Evolutionary conservation across 2,113 vertebrate genomes (phyloP).

Genomic region (Arothron firmamentum): DNA sequence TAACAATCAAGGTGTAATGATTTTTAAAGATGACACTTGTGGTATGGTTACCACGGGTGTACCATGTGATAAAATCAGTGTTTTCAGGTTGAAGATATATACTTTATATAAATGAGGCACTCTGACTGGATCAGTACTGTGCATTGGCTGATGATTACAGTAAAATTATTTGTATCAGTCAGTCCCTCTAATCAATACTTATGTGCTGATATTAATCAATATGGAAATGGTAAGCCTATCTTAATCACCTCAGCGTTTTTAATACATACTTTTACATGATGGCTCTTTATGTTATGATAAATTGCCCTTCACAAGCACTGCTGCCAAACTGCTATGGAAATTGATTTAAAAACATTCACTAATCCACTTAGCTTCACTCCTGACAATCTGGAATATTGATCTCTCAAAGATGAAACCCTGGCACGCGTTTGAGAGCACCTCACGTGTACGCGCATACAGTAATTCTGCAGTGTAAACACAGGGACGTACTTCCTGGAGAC

Average conservation of each 20-base stretch:
- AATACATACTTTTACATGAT: slow-evolving; percentile 60
- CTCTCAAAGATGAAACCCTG: slow-evolving; percentile 54
- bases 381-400: slow-evolving; percentile 71
- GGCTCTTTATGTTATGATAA: slow-evolving; percentile 69
- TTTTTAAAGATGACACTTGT: not conserved
- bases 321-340: slow-evolving; percentile 67
- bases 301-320: slow-evolving; percentile 61
- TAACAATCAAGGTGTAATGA: slow-evolving; percentile 53
- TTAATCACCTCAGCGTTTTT: slow-evolving; percentile 54
- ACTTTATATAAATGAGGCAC: slow-evolving; percentile 52
- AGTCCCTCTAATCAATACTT: slow-evolving; percentile 54
- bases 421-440: slow-evolving; percentile 25
- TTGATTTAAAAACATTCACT: slow-evolving; percentile 72
- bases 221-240: slow-evolving; percentile 56
- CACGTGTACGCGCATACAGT: not conserved
- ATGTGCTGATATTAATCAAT: slow-evolving; percentile 66
- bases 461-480: slow-evolving; percentile 24
- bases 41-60: not conserved
- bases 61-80: not conserved
- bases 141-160: not conserved
- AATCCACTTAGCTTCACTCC: slow-evolving; percentile 71
- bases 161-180: slow-evolving; percentile 27
- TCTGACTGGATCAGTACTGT: not conserved
- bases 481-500: not conserved
- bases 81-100: slow-evolving; percentile 17